Percentiles rank a stretch among this genome's conserved stretches.
phyloP scores from a whole-genome alignment of 2,888 invertebrate genomes.

The Meiosimyza decipiens region DNA sequence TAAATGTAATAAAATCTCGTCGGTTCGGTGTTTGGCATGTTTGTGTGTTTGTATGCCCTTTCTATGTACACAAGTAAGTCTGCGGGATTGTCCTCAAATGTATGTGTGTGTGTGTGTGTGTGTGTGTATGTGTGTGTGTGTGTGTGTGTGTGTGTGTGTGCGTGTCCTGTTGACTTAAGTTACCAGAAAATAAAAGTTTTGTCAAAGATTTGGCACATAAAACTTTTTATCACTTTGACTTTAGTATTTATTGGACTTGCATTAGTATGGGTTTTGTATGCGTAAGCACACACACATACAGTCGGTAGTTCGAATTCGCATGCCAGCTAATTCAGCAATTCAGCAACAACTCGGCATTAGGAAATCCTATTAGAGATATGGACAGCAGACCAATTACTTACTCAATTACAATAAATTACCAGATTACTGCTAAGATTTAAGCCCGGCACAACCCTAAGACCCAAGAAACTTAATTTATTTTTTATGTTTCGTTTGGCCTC shows the following conservation, averaged over 20 bases:
- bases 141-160: slow-evolving; percentile 40
- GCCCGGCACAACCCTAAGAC: slow-evolving; percentile 1
- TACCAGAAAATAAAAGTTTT: slow-evolving; percentile 55
- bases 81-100: slow-evolving; percentile 33
- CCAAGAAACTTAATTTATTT: slow-evolving; percentile 23
- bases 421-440: slow-evolving; percentile 3
- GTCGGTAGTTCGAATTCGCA: neutral
- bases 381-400: slow-evolving; percentile 28
- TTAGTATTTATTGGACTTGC: slow-evolving; percentile 52
- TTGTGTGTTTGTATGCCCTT: slow-evolving; percentile 38
- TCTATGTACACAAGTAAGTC: slow-evolving; percentile 35
- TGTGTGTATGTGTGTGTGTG: slow-evolving; percentile 43
- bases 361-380: slow-evolving; percentile 21
- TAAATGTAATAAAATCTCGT: no score
- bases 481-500: slow-evolving; percentile 4
- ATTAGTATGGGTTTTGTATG: slow-evolving; percentile 38
- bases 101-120: slow-evolving; percentile 35
- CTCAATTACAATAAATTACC: slow-evolving; percentile 26
- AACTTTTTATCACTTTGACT: slow-evolving; percentile 58
- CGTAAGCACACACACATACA: slow-evolving; percentile 15
- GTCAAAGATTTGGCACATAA: slow-evolving; percentile 59
- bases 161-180: slow-evolving; percentile 52
- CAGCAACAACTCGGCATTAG: neutral
- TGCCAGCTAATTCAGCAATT: slow-evolving; percentile 6
- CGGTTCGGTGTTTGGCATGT: neutral